phyloP scores from a whole-genome alignment of 92 coral and sea anemone species.

The Pocillopora meandrina region DNA sequence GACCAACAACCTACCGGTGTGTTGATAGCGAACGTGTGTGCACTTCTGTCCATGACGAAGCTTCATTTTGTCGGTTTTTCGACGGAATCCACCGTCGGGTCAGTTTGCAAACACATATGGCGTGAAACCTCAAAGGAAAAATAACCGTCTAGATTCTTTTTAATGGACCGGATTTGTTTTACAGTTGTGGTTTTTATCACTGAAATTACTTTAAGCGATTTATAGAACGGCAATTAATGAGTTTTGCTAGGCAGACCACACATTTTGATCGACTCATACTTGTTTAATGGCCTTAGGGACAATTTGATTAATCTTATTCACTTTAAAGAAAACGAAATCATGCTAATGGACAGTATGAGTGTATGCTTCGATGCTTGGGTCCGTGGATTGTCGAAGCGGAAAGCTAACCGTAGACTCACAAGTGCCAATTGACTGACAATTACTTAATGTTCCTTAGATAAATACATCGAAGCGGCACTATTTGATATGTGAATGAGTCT shows the following conservation, averaged over 20 bases:
- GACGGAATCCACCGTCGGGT: neutral
- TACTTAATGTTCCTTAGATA: slow-evolving; percentile 62
- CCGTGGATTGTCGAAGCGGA: slow-evolving; percentile 6
- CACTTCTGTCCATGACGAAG: slow-evolving; percentile 18
- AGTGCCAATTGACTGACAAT: slow-evolving; percentile 72
- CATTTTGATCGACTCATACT: slow-evolving; percentile 6
- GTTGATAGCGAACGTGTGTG: slow-evolving; percentile 12
- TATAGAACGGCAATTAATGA: slow-evolving; percentile 36
- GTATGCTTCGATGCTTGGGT: neutral
- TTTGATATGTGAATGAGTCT: slow-evolving; percentile 74
- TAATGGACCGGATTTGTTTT: slow-evolving; percentile 48
- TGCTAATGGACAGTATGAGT: neutral
- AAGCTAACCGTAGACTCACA: slow-evolving; percentile 32
- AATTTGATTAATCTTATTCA: neutral
- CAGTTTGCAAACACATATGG: slow-evolving; percentile 23
- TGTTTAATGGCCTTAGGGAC: slow-evolving; percentile 15
- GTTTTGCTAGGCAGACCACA: slow-evolving; percentile 19
- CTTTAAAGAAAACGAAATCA: neutral
- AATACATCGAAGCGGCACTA: slow-evolving; percentile 66
- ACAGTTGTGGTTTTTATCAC: slow-evolving; percentile 38
- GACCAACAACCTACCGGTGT: slow-evolving; percentile 9
- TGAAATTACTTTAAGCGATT: slow-evolving; percentile 41
- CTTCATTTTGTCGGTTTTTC: slow-evolving; percentile 26
- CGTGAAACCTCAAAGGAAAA: slow-evolving; percentile 21
- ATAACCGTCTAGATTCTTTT: slow-evolving; percentile 14